Evolutionary conservation across 2,888 invertebrate species (phyloP), one percentile per base, ranked within the genome.

Genomic region (Maniola hyperantus): DNA sequence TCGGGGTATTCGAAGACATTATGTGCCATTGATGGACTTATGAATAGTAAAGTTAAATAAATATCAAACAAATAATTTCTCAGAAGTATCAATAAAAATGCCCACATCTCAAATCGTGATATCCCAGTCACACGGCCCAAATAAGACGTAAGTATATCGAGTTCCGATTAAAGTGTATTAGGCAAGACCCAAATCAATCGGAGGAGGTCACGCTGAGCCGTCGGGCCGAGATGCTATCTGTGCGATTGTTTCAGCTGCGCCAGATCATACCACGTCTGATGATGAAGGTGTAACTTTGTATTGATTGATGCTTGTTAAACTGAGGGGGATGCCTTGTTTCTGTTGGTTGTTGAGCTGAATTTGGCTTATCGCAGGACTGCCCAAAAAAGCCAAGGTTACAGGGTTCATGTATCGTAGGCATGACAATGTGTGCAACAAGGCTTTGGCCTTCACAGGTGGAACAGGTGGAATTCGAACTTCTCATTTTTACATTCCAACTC

Each of bases 161-260:
- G 39, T 51, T 48, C 58, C 64, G 67, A 65, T 67, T 69, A 67
- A 64, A 59, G 50, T 62, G 53, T 62, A 62, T 62, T 54, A 62
- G 53, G 54, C 60, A 44, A 46, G 60, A 65, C 53, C 60, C 78
- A 77, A 73, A 77, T 64, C 68, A 67, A 66, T 68, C 66, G 50
- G 73, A 81, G n/a, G 82, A 78, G 74, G 63, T 74, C 72, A 80
- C 82, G 79, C 81, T 75, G 78, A 77, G 82, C 77, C 73, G 67
- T 67, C 60, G 5, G 18, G 1, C 68, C 57, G 65, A 70, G 70
- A 64, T 58, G 61, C 57, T 61, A 65, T 65, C 66, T 62, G 13
- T 6, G 8, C 58, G 57, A 63, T 58, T 60, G 65, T 65, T 65
- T 62, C 62, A 62, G 42, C 53, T 59, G 26, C 18, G 36, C 48